phyloP scores from a whole-genome alignment of 92 coral and sea anemone genomes.

The Paragorgia papillata region DNA sequence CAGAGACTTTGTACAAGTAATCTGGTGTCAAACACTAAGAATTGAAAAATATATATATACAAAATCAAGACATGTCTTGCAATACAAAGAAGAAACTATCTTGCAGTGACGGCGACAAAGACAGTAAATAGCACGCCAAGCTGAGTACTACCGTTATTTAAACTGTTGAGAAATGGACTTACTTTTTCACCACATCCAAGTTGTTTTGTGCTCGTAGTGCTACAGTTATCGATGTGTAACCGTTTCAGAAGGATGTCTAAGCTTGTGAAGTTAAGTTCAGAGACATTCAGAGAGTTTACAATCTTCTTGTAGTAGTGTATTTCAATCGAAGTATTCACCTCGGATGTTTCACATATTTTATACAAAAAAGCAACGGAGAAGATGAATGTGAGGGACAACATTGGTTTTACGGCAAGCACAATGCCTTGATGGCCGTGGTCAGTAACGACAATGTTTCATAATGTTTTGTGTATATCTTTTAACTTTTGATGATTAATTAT shows the following conservation, averaged over 20 bases:
- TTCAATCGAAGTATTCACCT: not conserved
- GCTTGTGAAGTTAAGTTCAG: slow-evolving; percentile 16
- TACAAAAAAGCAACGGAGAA: not conserved
- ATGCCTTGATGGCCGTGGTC: not conserved
- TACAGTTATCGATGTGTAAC: slow-evolving; percentile 16
- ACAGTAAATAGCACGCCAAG: not conserved
- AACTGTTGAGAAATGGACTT: not conserved
- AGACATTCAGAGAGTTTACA: slow-evolving; percentile 24
- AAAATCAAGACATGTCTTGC: not conserved
- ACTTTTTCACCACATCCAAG: slow-evolving; percentile 9
- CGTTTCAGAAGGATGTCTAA: slow-evolving; percentile 18
- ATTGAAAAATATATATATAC: not conserved
- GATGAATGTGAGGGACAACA: not conserved
- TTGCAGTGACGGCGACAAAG: too few relatives aligned
- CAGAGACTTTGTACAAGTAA: slow-evolving; percentile 40
- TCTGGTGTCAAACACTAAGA: slow-evolving; percentile 44
- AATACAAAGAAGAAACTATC: not conserved
- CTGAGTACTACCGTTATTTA: not conserved
- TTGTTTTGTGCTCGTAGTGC: not conserved
- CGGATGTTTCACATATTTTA: slow-evolving; percentile 12
- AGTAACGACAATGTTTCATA: slow-evolving; percentile 14
- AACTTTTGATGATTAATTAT: not conserved
- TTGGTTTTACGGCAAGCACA: too few relatives aligned
- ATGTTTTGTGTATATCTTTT: too few relatives aligned
- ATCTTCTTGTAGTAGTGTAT: not conserved